Base-by-base conservation (phyloP, 2,797 vertebrate genomes). In the Chanos chanos region DNA sequence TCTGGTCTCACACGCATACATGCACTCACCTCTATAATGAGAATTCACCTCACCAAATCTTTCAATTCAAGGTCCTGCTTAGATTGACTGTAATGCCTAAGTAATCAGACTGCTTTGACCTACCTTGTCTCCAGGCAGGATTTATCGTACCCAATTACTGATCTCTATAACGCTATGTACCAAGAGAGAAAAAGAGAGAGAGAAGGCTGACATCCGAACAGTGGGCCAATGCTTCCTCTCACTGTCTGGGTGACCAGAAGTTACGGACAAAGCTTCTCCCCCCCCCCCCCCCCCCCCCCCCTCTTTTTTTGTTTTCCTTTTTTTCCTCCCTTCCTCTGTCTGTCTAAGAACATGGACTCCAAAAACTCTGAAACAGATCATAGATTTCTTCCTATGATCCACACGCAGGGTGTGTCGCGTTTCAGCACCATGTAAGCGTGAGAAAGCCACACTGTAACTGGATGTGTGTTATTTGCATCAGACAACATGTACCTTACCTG, bases 31-130 rank as follows among this genome's bases (percentile, higher is more conserved):
- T 34, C 16, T 58, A 77, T 86, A 86, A 87, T 86, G 82, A 87
- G 85, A 87, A 83, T 82, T 81, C 83, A 78, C 77, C 85, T 82
- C 80, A 71, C 83, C 84, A 85, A 85, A 86, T 87, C 81, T 86
- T 81, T 84, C 83, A 82, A 83, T 85, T 83, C 85, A 87, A 86
- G 85, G 87, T 86, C 83, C 80, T 73, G 81, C 74, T 79, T 78
- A 81, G 86, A 89, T 86, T 75, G 86, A 89, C 89, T 74, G 81
- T 86, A 76, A 87, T 79, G 88, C 85, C 89, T 88, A 85, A 77
- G 89, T 85, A 90, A 87, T 87, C 88, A 89, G 83, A 80, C 86
- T 74, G 80, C 82, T 84, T 86, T 87, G 88, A 90, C 89, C 90
- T 88, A 86, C 85, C 80, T 84, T 86, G 88, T 89, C 88, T 83